Evolutionary conservation across 2,888 invertebrate genomes (phyloP).

Genomic region (Atethmia centrago): DNA sequence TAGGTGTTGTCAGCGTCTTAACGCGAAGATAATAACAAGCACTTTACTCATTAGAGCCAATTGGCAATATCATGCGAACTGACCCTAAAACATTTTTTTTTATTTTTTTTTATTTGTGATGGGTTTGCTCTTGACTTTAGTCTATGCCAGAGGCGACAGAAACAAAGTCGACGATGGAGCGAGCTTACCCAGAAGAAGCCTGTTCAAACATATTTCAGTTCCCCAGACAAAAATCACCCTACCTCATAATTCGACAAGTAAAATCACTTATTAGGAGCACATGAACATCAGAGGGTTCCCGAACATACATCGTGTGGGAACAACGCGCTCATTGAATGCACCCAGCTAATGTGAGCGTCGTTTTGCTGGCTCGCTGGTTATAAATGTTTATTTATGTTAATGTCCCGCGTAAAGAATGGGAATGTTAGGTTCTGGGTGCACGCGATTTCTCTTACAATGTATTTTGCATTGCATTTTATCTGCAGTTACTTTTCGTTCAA

Average conservation of each 20-base stretch:
- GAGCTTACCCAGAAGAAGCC: too few species aligned
- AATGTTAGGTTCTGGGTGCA: constrained; percentile 55
- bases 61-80: background rate
- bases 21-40: background rate
- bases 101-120: too few species aligned
- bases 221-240: background rate
- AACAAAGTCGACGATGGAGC: too few species aligned
- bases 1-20: too few species aligned
- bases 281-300: constrained; percentile 10
- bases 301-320: constrained; percentile 37
- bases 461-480: constrained; percentile 58
- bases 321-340: constrained; percentile 53
- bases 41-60: background rate
- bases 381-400: constrained; percentile 76
- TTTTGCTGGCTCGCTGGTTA: constrained; percentile 60
- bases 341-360: constrained; percentile 54
- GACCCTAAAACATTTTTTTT: background rate
- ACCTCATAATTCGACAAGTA: background rate
- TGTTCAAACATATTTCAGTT: background rate
- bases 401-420: constrained; percentile 65
- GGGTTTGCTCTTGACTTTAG: too few species aligned
- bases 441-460: constrained; percentile 60
- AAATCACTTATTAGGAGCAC: background rate
- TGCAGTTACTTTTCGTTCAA: constrained; percentile 53
- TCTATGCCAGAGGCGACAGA: too few species aligned